Base-by-base conservation (phyloP, 2,113 vertebrate genomes). In the Perognathus longimembris region DNA sequence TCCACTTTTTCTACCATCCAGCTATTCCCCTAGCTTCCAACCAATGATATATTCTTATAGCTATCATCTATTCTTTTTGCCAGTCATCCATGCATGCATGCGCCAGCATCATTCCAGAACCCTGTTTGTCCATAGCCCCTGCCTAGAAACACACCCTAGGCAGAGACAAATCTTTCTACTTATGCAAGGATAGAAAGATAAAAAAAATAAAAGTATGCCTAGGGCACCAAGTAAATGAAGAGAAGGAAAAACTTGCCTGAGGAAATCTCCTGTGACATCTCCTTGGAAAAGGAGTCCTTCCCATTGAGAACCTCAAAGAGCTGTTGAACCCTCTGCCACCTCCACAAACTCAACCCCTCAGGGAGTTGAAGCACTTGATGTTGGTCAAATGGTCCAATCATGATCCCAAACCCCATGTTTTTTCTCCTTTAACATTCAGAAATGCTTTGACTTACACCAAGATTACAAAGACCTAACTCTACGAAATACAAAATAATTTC, bases 321-420 rank as follows among this genome's bases (percentile, higher is more conserved):
- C 45, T 1, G 1, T 11, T 69, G n/a, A 7, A 24, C 70, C 24
- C 9, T 77, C 38, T 7, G 12, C 15, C 1, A 9, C 14, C 36
- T 22, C 9, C 1, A 4, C 0, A 1, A 70, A 69, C 30, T 26
- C 32, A n/a, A 11, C 20, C 17, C 38, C 18, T 42, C 26, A 2
- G 5, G 15, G 0, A 88, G 30, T 50, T 45, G 15, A 73, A 30
- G 5, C 26, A 32, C 30, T 6, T 32, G 15, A 28, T 6, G 78
- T 26, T 22, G 21, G 14, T 9, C 32, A n/a, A 59, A 12, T 5
- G 15, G 28, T 50, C 78, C 70, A 34, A 4, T 54, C 73, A 34
- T 34, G 5, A 66, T 42, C 3, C 4, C 32, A 30, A 12, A 11
- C 34, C 50, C 17, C 18, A 4, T 45, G n/a, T 67, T 34, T 69